Conservation (phyloP, 2,797 vertebrate species). For the Poeciliopsis turneri region DNA sequence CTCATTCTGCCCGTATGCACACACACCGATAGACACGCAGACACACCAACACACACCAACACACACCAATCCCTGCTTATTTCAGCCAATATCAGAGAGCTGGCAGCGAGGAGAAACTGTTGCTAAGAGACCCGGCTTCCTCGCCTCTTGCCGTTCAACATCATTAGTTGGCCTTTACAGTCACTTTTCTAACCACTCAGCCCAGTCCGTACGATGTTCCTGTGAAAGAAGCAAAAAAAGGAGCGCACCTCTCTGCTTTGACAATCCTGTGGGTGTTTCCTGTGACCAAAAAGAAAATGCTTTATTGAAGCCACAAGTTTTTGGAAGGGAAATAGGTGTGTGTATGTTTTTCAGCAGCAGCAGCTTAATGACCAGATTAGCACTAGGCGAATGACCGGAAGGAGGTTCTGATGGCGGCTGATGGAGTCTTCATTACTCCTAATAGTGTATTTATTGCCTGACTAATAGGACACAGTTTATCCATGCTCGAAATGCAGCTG, state of each 20-base stretch:
- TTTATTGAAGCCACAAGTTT: conserved; percentile 38
- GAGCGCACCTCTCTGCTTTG: conserved; percentile 22
- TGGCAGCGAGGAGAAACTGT: conserved; percentile 60
- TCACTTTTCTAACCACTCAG: conserved; percentile 55
- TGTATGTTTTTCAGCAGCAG: not conserved
- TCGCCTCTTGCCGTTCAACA: conserved; percentile 55
- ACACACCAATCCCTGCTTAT: conserved; percentile 40
- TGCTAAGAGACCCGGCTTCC: conserved; percentile 75
- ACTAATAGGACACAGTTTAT: conserved; percentile 5
- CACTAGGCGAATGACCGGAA: not conserved
- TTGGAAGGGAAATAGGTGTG: conserved; percentile 12
- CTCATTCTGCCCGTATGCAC: not conserved
- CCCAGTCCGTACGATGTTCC: conserved; percentile 26
- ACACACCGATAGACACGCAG: not conserved
- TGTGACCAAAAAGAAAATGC: conserved; percentile 36
- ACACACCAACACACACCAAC: conserved; percentile 10
- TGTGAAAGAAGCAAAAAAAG: conserved; percentile 9
- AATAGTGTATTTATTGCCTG: conserved; percentile 8
- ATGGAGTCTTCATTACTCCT: conserved; percentile 16
- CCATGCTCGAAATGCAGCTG: not conserved
- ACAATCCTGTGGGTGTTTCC: conserved; percentile 2
- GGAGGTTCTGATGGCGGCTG: not conserved
- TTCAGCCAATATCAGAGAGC: conserved; percentile 37
- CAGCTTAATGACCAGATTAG: conserved; percentile 26
- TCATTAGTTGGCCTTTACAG: conserved; percentile 73